Base-by-base conservation (phyloP, 2,113 vertebrate species). In the Phylloscopus trochiloides region DNA sequence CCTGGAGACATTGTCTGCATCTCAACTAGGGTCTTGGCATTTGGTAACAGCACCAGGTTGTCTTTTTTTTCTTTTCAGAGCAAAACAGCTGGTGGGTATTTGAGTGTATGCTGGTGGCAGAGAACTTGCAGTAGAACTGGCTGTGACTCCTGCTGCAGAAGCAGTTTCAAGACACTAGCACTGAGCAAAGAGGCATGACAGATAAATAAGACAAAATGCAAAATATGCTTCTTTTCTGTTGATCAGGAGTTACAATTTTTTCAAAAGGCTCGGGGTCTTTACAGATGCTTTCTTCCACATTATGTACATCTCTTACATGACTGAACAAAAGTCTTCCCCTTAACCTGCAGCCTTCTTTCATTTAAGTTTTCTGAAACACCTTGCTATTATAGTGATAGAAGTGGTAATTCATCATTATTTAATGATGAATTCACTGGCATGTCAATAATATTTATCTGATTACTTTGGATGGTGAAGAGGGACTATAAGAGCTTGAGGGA, bases 21-120 rank as follows among this genome's bases (percentile, higher is more conserved):
- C 96, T 96, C 92, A 90, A 66, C 67, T 72, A 97, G 88, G 94
- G 95, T 92, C 92, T 96, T 95, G 95, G 95, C 91, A 85, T 96
- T 96, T 95, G 70, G 70, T 94, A 86, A 76, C 73, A 72, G 80
- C 87, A 83, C 87, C 94, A 94, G 91, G 92, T 88, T 95, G 84
- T 86, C 81, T 86, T 61, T 84, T 88, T 86, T 58, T 81, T 79
- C 76, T 75, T 76, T 90, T 91, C 59, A 45, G 51, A 74, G 90
- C 38, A 66, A 92, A 93, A 94, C 76, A 79, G 74, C 92, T 88
- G 89, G 95, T 95, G 86, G 85, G 76, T 84, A 57, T 97, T 94
- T 80, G 83, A 92, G 85, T 94, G 72, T 45, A 43, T 71, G 14
- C 26, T 59, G 57, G 58, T 79, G 83, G 88, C 50, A 90, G 45